These are phyloP conservation scores for Enteromius radiatus DNA, from an alignment of 2,797 vertebrate species.

Conservation along the genomic window DNA sequence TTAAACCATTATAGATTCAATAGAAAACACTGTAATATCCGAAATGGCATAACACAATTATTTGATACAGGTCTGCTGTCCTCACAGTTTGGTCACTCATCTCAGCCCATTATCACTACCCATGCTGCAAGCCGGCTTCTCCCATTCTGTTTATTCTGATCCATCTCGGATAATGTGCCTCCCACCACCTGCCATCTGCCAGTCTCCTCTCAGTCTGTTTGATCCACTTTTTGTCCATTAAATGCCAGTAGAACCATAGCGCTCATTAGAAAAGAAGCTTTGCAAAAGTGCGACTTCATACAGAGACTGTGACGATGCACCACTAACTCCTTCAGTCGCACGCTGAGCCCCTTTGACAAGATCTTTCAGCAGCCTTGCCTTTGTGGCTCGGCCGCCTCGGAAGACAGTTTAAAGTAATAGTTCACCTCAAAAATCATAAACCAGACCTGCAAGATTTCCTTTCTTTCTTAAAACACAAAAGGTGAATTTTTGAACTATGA, in stretches of 20 bases:
- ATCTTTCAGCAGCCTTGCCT: constrained; percentile 13
- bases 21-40: background rate
- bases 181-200: constrained; percentile 61
- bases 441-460: constrained; percentile 3
- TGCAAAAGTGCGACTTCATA: constrained; percentile 30
- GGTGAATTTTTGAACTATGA: background rate
- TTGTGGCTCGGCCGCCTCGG: background rate
- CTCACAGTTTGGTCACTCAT: constrained; percentile 22
- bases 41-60: background rate
- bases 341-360: constrained; percentile 23
- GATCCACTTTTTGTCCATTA: constrained; percentile 48
- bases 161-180: constrained; percentile 40
- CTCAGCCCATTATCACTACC: constrained; percentile 19
- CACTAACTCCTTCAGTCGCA: background rate
- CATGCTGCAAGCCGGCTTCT: constrained; percentile 32
- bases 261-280: constrained; percentile 46
- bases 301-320: constrained; percentile 4
- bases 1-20: background rate
- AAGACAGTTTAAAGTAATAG: constrained; percentile 10
- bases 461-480: background rate
- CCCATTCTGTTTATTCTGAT: constrained; percentile 54
- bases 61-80: constrained; percentile 41
- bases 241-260: constrained; percentile 35
- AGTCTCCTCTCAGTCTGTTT: constrained; percentile 46
- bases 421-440: background rate